A percentile compares a stretch with the other conserved stretches of the same genome.
Evolutionary conservation across 2,797 vertebrate species (phyloP).

Genomic region (Pogoniulus pusillus): DNA sequence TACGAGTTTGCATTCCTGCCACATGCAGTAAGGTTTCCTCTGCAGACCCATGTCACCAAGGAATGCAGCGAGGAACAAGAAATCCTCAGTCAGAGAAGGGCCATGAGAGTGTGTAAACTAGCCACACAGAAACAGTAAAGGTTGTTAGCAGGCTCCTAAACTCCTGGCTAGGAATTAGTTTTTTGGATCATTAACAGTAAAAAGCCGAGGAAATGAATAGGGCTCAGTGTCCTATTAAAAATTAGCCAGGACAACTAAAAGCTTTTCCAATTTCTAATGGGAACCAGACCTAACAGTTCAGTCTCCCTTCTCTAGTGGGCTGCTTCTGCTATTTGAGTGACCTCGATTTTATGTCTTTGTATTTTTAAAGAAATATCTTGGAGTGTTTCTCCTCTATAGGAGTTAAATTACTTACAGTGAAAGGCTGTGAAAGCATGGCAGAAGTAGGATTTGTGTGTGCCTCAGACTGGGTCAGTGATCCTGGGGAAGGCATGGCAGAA

Average conservation of each 20-base stretch:
- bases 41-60: slow-evolving; percentile 58
- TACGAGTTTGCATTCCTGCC: slow-evolving; percentile 67
- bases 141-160: slow-evolving; percentile 53
- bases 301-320: slow-evolving; percentile 1
- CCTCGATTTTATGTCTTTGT: slow-evolving; percentile 6
- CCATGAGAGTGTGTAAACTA: slow-evolving; percentile 45
- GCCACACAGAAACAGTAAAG: slow-evolving; percentile 40
- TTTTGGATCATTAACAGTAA: slow-evolving; percentile 53
- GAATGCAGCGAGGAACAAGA: slow-evolving; percentile 73
- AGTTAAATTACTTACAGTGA: slow-evolving; percentile 37
- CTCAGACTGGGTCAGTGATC: background rate
- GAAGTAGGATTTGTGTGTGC: slow-evolving; percentile 7
- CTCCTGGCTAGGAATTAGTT: slow-evolving; percentile 53
- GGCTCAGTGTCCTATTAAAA: slow-evolving; percentile 58
- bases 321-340: slow-evolving; percentile 29
- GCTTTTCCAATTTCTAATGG: slow-evolving; percentile 32
- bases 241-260: slow-evolving; percentile 53
- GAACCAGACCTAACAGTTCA: slow-evolving; percentile 10
- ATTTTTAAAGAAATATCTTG: background rate
- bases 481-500: background rate
- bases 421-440: slow-evolving; percentile 24
- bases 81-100: slow-evolving; percentile 67
- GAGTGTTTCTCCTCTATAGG: background rate
- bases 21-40: slow-evolving; percentile 61
- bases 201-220: slow-evolving; percentile 39